These are phyloP conservation scores for Cephus cinctus DNA, from an alignment of 1,140 invertebrate genomes.

Conservation along the genomic window DNA sequence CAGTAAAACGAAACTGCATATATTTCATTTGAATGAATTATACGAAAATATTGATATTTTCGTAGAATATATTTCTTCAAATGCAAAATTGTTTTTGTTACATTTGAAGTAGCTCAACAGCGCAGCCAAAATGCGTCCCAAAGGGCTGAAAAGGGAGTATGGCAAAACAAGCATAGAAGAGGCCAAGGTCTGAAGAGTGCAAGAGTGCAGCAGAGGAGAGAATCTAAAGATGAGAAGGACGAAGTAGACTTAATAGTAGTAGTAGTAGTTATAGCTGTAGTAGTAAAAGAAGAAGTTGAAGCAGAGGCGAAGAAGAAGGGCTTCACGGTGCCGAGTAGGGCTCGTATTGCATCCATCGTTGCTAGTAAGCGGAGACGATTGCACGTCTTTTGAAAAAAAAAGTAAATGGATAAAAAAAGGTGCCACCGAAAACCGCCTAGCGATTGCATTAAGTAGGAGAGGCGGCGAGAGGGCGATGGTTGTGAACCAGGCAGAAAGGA, in stretches of 20 bases:
- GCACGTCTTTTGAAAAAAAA: slow-evolving; percentile 24
- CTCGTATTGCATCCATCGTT: slow-evolving; percentile 51
- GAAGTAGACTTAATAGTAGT: no score
- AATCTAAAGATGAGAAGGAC: no score
- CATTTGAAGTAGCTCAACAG: no score
- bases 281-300: no score
- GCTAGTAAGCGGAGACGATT: slow-evolving; percentile 54
- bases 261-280: no score
- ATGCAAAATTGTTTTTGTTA: no score
- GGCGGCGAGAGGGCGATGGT: slow-evolving; percentile 16
- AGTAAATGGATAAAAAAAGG: slow-evolving; percentile 27
- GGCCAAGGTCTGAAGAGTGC: neutral
- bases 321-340: slow-evolving; percentile 31
- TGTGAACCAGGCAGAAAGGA: no score
- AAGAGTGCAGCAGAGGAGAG: neutral
- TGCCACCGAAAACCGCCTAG: slow-evolving; percentile 51
- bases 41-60: no score
- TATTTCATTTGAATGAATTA: no score
- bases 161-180: neutral
- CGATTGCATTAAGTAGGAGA: slow-evolving; percentile 53
- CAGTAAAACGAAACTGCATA: no score
- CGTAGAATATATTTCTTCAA: no score
- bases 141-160: slow-evolving; percentile 3
- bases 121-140: neutral
- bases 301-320: slow-evolving; percentile 29